Base-by-base conservation (phyloP, 2,113 vertebrate species). In the Octodon degus region DNA sequence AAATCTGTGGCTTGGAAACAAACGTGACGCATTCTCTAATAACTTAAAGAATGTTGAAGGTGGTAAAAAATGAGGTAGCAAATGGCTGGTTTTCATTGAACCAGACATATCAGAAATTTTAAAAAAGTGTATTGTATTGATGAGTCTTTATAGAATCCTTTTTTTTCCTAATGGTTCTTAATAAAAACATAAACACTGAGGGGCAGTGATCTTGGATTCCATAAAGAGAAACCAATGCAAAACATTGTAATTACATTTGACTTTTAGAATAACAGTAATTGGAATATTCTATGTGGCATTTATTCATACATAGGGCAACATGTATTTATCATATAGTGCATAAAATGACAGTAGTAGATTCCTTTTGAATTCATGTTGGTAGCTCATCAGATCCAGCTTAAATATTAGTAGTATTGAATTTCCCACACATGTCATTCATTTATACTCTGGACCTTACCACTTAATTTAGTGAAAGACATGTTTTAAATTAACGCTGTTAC, bases 1-100 rank as follows among this genome's bases (percentile, higher is more conserved):
- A 89, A 94, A 19, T 63, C 47, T 94, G 30, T 84, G 83, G 9
- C 53, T 84, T 92, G 30, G 37, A 82, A 63, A 63, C 55, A 82
- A 88, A 82, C 50, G 82, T 53, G 10, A 95, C 97, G 34, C 2
- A 47, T 63, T n/a, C 43, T 77, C 40, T 47, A 30, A 77, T 30
- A 77, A 50, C 6, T 77, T 50, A 50, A 77, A 50, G 43, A 77
- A 77, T 77, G 74, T 50, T 77, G 60, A 92, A 83, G 72, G 76
- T 17, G 9, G 43, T 77, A 50, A 53, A 92, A 83, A 79, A 90
- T 10, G 7, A 86, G 9, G 2, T 79, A 1, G 14, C 9, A 50
- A 68, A 93, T 34, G 7, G 3, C 27, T 47, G 68, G 16, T n/a
- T n/a, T n/a, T n/a, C 79, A 93, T 24, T 17, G 81, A 89, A 84